A percentile compares a stretch with the other conserved stretches of the same genome.
phyloP scores from a whole-genome alignment of 2,888 invertebrate genomes.

The Myopa testacea region DNA sequence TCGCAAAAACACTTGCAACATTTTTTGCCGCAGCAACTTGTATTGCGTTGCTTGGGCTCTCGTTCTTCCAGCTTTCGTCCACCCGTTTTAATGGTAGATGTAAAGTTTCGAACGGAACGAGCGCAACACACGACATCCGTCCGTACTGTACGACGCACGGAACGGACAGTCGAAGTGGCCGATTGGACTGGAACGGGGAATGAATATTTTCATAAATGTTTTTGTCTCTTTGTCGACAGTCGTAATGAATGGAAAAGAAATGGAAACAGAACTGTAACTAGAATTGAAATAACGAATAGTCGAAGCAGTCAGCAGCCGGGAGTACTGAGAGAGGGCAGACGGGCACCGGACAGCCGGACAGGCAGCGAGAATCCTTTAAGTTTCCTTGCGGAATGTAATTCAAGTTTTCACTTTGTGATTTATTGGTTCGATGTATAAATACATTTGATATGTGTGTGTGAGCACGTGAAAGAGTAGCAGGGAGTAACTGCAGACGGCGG shows the following conservation, averaged over 20 bases:
- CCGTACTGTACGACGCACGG: not conserved
- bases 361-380: slow-evolving; percentile 58
- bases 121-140: slow-evolving; percentile 3
- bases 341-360: slow-evolving; percentile 46
- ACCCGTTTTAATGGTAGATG: slow-evolving; percentile 8
- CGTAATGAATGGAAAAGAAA: slow-evolving; percentile 29
- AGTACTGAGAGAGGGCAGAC: slow-evolving; percentile 24
- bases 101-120: slow-evolving; percentile 15
- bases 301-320: slow-evolving; percentile 46
- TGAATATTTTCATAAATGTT: slow-evolving; percentile 45
- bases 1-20: slow-evolving; percentile 20
- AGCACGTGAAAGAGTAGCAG: not conserved
- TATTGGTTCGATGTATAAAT: slow-evolving; percentile 62
- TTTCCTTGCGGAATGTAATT: slow-evolving; percentile 56
- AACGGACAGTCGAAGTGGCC: not conserved
- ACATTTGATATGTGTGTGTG: slow-evolving; percentile 56
- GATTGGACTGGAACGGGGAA: not conserved
- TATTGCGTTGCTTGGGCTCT: not conserved
- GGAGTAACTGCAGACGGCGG: not conserved
- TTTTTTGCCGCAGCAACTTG: slow-evolving; percentile 10
- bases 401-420: slow-evolving; percentile 63
- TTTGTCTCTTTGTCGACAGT: slow-evolving; percentile 43
- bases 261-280: slow-evolving; percentile 6
- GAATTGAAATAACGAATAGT: slow-evolving; percentile 25
- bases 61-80: not conserved